Evolutionary conservation across 2,888 invertebrate genomes (phyloP).

Genomic region (Xanthia icteritia): DNA sequence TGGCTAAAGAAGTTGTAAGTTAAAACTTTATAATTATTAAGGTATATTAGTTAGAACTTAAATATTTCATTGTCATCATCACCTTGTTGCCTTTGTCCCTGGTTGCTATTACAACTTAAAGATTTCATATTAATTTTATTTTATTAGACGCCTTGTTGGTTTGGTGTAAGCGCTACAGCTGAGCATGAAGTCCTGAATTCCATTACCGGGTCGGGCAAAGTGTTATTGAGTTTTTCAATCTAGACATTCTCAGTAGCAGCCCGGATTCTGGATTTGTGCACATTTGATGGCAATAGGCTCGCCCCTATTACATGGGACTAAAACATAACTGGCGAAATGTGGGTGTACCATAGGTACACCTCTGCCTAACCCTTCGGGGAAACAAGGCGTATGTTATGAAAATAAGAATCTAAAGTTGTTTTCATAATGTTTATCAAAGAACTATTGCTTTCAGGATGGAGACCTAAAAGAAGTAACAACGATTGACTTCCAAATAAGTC

Average conservation of each 20-base stretch:
- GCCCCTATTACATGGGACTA: neutral
- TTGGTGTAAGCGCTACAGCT: neutral
- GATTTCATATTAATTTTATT: neutral
- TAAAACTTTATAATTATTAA: neutral
- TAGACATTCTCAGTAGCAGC: neutral
- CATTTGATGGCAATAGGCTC: neutral
- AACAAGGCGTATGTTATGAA: neutral
- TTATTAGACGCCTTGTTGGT: neutral
- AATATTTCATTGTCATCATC: neutral
- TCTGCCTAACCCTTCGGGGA: neutral
- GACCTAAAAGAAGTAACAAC: slow-evolving; percentile 70
- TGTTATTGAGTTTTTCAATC: neutral
- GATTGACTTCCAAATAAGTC: slow-evolving; percentile 76
- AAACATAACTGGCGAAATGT: neutral
- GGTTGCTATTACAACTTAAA: no score
- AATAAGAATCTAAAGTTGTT: neutral
- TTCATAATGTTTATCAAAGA: neutral
- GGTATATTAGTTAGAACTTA: neutral
- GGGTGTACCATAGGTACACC: no score
- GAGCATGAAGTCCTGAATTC: neutral
- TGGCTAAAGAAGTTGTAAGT: slow-evolving; percentile 72
- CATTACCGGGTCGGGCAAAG: neutral
- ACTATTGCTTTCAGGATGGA: slow-evolving; percentile 72
- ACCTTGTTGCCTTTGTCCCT: no score
- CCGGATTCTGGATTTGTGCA: neutral